Base-by-base conservation (phyloP, 1,140 invertebrate genomes). In the Lethrus apterus region DNA sequence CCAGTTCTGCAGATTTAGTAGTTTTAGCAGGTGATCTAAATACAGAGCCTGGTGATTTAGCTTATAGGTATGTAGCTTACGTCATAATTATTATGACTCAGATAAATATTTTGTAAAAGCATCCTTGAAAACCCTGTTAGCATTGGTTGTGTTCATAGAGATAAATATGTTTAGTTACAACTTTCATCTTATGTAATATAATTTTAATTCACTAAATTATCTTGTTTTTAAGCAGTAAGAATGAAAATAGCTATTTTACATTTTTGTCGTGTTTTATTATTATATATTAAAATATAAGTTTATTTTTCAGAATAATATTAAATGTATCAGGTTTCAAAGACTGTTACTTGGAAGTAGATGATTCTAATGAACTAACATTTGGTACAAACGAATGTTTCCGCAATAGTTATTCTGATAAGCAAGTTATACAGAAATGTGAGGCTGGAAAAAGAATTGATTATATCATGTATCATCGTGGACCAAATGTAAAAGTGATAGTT, bases 11-110 rank as follows among this genome's bases (percentile, higher is more conserved):
- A 32, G 87, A 95, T 71, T 67, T 91, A 9, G 79, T 83, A 13
- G 80, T 98, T 57, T 69, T 97, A 42, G 89, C 84, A 23, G 94
- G 94, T 4, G 94, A 98, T 72, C 79, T 97, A 4, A 98, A 98
- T 68, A 80, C 89, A 2, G 84, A 88, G 61, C 89, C 93, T 3
- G 75, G 78, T 15, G 87, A 94, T 65, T 73, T 96, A 40, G 84
- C 89, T 7, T 94, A 89, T 63, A 79, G 71, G 74, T 77, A 56
- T 26, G 44, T 38, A 36, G 11, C 4, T 3, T 11, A 10, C 7
- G 5, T 26, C n/a, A 7, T 26, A 7, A 26, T 26, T 26, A 7
- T 26, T 26, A n/a, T 26, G n/a, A 26, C n/a, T 26, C 24, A 7
- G 5, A 7, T 7, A 26, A 7, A n/a, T 26, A 26, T 26, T 44